Percentiles rank a stretch among this genome's conserved stretches.
Evolutionary conservation across 2,888 invertebrate species (phyloP).

Genomic region (Aspidiotus destructor): DNA sequence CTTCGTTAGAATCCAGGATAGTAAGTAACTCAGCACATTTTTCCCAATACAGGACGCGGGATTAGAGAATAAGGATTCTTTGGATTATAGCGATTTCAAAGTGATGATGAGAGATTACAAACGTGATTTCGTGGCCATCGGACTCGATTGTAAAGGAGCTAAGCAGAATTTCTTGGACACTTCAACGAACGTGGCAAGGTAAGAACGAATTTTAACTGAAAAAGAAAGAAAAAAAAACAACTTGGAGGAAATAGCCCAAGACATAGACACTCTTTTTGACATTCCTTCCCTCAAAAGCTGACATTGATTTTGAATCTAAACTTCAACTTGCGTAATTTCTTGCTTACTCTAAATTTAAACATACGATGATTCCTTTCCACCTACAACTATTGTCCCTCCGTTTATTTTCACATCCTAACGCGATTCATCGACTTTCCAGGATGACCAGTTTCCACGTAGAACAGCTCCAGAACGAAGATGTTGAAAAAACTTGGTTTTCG

Average conservation of each 20-base stretch:
- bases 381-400: too few species aligned
- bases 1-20: too few species aligned
- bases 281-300: too few species aligned
- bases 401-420: too few species aligned
- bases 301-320: too few species aligned
- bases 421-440: slow-evolving; percentile 43
- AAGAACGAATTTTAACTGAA: slow-evolving; percentile 22
- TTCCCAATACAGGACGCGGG: slow-evolving; percentile 63
- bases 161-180: slow-evolving; percentile 91
- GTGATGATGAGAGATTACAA: slow-evolving; percentile 95
- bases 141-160: slow-evolving; percentile 87
- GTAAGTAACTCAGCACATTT: neutral
- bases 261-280: too few species aligned
- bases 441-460: slow-evolving; percentile 92
- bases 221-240: too few species aligned
- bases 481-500: slow-evolving; percentile 55
- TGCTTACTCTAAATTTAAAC: too few species aligned
- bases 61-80: slow-evolving; percentile 75
- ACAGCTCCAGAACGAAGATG: slow-evolving; percentile 53
- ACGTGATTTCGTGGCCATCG: slow-evolving; percentile 89
- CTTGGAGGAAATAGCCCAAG: too few species aligned
- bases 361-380: too few species aligned
- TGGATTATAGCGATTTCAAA: slow-evolving; percentile 86
- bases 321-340: too few species aligned
- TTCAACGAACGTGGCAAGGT: slow-evolving; percentile 79